Evolutionary conservation across 1,140 invertebrate species (phyloP).

Genomic region (Thalassaphorura encarpata): DNA sequence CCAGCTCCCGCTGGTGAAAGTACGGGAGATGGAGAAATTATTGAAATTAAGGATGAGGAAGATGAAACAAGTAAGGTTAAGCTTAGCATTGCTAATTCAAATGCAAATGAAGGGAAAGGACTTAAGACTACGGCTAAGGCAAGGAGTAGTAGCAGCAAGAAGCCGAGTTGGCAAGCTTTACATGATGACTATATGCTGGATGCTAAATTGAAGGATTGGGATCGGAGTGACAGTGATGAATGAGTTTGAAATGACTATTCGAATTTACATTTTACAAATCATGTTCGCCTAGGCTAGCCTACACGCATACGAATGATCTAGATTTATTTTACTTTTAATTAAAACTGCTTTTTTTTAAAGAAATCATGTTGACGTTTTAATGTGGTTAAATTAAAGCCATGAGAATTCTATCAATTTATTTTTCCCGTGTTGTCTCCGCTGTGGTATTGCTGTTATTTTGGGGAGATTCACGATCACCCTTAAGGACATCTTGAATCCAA

Average conservation of each 20-base stretch:
- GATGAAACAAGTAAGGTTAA: conserved; percentile 38
- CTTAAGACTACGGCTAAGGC: neutral
- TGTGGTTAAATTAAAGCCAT: neutral
- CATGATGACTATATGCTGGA: conserved; percentile 80
- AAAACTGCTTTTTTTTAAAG: neutral
- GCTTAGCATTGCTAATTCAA: conserved; percentile 39
- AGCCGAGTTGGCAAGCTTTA: conserved; percentile 46
- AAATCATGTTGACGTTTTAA: too few species aligned
- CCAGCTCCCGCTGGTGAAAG: too few species aligned
- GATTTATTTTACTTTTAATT: neutral
- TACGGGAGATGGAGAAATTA: conserved; percentile 18
- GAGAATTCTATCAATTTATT: neutral
- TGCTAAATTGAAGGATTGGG: conserved; percentile 82
- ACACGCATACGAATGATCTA: neutral
- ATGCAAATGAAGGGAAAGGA: conserved; percentile 8
- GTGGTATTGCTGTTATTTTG: neutral
- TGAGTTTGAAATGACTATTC: too few species aligned
- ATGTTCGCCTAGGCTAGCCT: neutral
- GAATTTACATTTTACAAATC: too few species aligned
- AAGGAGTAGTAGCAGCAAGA: conserved; percentile 21
- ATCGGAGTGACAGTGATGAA: conserved; percentile 52
- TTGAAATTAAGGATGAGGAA: conserved; percentile 38
- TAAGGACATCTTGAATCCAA: conserved; percentile 40
- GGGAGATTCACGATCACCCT: neutral
- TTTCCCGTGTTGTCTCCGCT: neutral